A percentile compares a stretch with the other conserved stretches of the same genome.
Conservation (phyloP, 2,888 invertebrate species). For the Listrodromus nycthemerus region DNA sequence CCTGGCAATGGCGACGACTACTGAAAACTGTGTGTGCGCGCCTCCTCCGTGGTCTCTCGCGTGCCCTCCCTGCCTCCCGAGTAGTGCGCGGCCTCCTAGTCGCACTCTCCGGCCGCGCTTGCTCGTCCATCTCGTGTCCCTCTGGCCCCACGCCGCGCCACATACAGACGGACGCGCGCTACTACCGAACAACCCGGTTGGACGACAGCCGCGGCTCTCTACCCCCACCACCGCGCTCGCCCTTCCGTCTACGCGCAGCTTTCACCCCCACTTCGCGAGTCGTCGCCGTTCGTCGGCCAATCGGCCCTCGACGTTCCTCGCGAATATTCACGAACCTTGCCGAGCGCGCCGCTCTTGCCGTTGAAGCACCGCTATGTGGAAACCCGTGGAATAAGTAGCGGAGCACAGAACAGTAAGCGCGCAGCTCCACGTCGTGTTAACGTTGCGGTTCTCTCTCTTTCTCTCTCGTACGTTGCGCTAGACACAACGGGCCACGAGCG, state of each 20-base stretch:
- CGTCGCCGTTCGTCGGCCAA: background rate
- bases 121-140: slow-evolving; percentile 46
- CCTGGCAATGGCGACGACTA: slow-evolving; percentile 86
- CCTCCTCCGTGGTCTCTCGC: slow-evolving; percentile 77
- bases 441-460: background rate
- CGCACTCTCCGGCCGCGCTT: slow-evolving; percentile 65
- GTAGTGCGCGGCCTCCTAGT: slow-evolving; percentile 71
- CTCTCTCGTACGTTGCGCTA: slow-evolving; percentile 4
- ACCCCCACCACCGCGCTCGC: slow-evolving; percentile 46
- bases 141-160: slow-evolving; percentile 65
- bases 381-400: background rate
- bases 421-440: slow-evolving; percentile 17
- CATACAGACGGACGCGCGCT: slow-evolving; percentile 76
- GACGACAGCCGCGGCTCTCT: slow-evolving; percentile 66
- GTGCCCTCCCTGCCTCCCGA: slow-evolving; percentile 77
- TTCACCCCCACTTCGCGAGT: slow-evolving; percentile 5
- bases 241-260: slow-evolving; percentile 15
- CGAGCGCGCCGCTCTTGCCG: background rate
- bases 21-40: slow-evolving; percentile 82
- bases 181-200: slow-evolving; percentile 78
- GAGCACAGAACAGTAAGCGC: slow-evolving; percentile 9
- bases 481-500: slow-evolving; percentile 3
- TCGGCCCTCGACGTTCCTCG: background rate
- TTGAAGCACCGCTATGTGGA: background rate
- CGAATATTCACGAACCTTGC: background rate